These are phyloP conservation scores for Ceratitis capitata DNA, from an alignment of 1,140 invertebrate genomes.

Conservation along the genomic window DNA sequence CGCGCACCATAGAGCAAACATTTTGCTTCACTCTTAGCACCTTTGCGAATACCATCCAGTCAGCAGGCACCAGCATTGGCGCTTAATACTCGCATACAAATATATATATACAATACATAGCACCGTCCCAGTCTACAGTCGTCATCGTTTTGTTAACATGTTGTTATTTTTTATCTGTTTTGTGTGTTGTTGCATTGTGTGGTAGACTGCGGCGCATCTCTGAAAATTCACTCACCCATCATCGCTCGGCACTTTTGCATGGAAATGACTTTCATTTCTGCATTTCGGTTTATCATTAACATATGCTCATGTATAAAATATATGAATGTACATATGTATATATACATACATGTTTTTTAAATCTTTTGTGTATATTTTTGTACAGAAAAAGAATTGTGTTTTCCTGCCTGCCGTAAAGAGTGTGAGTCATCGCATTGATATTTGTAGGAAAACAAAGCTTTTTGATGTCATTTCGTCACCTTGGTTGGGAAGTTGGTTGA, in stretches of 20 bases:
- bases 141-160: no score
- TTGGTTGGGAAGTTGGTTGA: no score
- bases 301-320: no score
- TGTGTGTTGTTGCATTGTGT: background rate
- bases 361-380: background rate
- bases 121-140: background rate
- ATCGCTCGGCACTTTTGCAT: background rate
- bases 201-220: background rate
- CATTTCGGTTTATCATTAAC: background rate
- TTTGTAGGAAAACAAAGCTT: no score
- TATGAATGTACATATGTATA: background rate
- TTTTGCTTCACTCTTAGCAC: background rate
- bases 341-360: background rate
- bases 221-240: background rate
- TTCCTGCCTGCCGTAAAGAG: background rate
- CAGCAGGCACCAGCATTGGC: background rate
- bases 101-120: background rate
- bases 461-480: background rate
- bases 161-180: no score
- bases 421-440: background rate
- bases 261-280: slow-evolving; percentile 3
- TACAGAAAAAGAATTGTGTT: background rate
- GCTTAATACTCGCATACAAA: background rate
- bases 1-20: no score
- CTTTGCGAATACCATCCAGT: background rate